These are phyloP conservation scores for Pangasius mekongensis DNA, from an alignment of 2,797 vertebrate species.

Conservation along the genomic window DNA sequence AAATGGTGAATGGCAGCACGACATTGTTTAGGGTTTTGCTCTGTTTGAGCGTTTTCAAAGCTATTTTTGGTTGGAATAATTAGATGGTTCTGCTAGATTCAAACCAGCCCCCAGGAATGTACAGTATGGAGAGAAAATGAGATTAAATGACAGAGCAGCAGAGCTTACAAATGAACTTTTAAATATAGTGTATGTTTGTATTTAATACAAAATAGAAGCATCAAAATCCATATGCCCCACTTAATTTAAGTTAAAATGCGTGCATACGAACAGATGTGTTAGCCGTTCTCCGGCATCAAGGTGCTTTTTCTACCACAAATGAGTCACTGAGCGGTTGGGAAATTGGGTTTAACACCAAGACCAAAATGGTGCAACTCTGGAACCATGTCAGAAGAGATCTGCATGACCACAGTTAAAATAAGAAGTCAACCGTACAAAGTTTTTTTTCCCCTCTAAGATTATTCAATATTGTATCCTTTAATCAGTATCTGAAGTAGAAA, in stretches of 20 bases:
- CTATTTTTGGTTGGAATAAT: conserved; percentile 63
- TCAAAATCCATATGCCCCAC: not conserved
- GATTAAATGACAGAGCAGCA: conserved; percentile 25
- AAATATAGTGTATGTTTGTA: not conserved
- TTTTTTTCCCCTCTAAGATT: not conserved
- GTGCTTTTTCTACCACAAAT: not conserved
- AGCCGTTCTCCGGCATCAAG: not conserved
- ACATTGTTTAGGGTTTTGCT: conserved; percentile 10
- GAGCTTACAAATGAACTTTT: conserved; percentile 10
- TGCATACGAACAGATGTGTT: not conserved
- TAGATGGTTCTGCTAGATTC: conserved; percentile 63
- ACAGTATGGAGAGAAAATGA: conserved; percentile 27
- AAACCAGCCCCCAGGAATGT: conserved; percentile 52
- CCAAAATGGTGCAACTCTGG: not conserved
- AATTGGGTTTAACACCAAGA: not conserved
- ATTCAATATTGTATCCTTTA: not conserved
- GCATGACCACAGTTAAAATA: not conserved
- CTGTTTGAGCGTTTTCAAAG: conserved; percentile 54
- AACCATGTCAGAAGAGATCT: not conserved
- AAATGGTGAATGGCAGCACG: conserved; percentile 21
- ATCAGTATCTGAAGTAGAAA: not conserved
- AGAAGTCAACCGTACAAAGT: not conserved
- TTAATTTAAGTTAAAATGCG: not conserved
- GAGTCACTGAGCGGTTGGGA: not conserved
- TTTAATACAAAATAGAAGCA: not conserved